Percentiles rank a stretch among this genome's conserved stretches.
Conservation (phyloP, 2,888 invertebrate species). For the Eucriotettix oculatus region DNA sequence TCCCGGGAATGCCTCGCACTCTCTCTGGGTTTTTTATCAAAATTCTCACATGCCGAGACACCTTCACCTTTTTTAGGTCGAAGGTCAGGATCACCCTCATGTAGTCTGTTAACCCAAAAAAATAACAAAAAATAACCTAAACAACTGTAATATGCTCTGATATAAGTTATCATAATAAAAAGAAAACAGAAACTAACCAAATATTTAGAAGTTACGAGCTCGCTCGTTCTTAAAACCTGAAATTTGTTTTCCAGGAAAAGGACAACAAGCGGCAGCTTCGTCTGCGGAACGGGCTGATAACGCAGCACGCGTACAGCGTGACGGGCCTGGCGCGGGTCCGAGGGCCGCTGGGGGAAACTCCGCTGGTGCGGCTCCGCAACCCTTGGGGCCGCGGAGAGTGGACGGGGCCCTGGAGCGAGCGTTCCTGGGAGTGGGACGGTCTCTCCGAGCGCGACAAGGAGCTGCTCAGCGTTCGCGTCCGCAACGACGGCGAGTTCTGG, state of each 20-base stretch:
- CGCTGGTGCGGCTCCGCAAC: constrained; percentile 44
- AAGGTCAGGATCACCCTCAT: too few relatives aligned
- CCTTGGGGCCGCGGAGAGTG: constrained; percentile 50
- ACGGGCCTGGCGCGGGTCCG: constrained; percentile 53
- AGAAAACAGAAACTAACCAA: too few relatives aligned
- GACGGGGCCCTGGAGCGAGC: constrained; percentile 55
- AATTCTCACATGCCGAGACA: too few relatives aligned
- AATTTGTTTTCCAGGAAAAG: constrained; percentile 26
- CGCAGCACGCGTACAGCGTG: constrained; percentile 51
- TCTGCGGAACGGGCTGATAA: constrained; percentile 43
- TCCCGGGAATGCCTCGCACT: too few relatives aligned
- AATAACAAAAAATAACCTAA: too few relatives aligned
- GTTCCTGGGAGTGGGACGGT: constrained; percentile 51
- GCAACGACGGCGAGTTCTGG: constrained; percentile 56
- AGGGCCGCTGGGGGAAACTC: constrained; percentile 37
- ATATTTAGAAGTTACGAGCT: too few relatives aligned
- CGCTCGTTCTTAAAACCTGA: too few relatives aligned
- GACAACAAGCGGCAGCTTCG: constrained; percentile 37
- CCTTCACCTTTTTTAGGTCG: too few relatives aligned
- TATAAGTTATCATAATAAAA: too few relatives aligned
- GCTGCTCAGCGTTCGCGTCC: constrained; percentile 39
- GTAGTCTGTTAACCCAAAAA: too few relatives aligned
- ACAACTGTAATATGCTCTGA: too few relatives aligned
- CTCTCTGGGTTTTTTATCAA: too few relatives aligned
- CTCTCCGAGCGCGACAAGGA: constrained; percentile 44